Evolutionary conservation across 2,797 vertebrate species (phyloP), one percentile per base, ranked within the genome.

Genomic region (Enteromius treurensis): DNA sequence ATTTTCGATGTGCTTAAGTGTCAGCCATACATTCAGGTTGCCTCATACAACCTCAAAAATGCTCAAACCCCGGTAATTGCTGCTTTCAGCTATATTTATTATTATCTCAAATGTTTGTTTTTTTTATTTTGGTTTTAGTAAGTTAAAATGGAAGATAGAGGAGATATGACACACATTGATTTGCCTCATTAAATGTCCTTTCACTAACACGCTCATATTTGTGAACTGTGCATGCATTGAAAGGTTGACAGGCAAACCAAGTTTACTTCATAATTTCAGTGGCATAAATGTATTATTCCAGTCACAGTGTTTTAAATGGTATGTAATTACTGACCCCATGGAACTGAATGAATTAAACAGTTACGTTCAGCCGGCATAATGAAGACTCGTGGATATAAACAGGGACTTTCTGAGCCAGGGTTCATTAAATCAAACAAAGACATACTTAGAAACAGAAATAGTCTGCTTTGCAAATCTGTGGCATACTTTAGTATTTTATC

Each of bases 391-490:
- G 34, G 21, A 74, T 60, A 64, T 37, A 82, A 75, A 75, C 45
- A 75, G 60, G 42, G 60, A 34, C 58, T 65, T 78, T 78, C 42
- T 49, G 58, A 49, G 37, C 55, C 76, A 65, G 58, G 37, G 60
- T 75, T 75, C n/a, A 75, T 65, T 82, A 67, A 82, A 67, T 74
- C 42, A 81, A 67, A 29, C 32, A 55, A 82, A 74, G 8, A 17
- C 5, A 65, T 75, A 53, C 53, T 75, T 75, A 82, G 26, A 67
- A 75, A 40, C 51, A 71, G 2, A 74, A 75, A 42, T 21, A 42
- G 40, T 74, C 5, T 65, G 21, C 9, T 75, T 75, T 53, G 45
- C 58, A 37, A 26, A 15, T 67, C 29, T 45, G 19, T 32, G 2
- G 26, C 29, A 62, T 15, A 26, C 32, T 51, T 23, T 15, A 7